Conservation (phyloP, 1,140 invertebrate species). For the Spodoptera litura region DNA sequence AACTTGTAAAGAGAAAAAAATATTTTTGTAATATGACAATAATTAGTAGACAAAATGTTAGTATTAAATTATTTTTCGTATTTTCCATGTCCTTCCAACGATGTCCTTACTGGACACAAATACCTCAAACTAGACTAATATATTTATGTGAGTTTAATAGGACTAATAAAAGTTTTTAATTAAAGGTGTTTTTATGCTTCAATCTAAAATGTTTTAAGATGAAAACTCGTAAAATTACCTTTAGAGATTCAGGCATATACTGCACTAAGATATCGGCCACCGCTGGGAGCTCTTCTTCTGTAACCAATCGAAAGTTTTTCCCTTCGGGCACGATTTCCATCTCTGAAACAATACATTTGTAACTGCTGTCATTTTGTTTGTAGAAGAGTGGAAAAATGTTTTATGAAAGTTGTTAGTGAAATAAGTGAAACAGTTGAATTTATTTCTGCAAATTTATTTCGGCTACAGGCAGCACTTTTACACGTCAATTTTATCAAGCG, state of each 20-base stretch:
- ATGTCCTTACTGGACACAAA: no score
- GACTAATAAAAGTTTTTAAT: no score
- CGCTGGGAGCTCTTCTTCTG: constrained; percentile 92
- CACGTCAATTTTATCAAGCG: no score
- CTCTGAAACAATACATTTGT: constrained; percentile 86
- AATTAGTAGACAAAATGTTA: no score
- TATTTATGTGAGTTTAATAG: no score
- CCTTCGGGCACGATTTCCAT: constrained; percentile 93
- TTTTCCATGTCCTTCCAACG: no score
- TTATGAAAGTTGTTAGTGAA: background rate
- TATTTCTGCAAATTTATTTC: no score
- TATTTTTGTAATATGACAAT: background rate
- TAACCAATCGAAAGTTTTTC: constrained; percentile 93
- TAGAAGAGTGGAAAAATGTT: background rate
- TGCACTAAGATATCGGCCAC: constrained; percentile 91
- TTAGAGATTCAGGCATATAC: constrained; percentile 93
- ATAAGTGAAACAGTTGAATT: no score
- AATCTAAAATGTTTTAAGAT: background rate
- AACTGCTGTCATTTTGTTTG: constrained; percentile 18
- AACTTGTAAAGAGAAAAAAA: background rate
- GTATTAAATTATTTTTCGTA: no score
- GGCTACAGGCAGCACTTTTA: no score
- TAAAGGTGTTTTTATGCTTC: background rate
- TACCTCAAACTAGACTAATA: no score
- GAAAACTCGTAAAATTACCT: constrained; percentile 85